Percentiles rank a stretch among this genome's conserved stretches.
Conservation (phyloP, 2,888 invertebrate species). For the Erannis defoliaria region DNA sequence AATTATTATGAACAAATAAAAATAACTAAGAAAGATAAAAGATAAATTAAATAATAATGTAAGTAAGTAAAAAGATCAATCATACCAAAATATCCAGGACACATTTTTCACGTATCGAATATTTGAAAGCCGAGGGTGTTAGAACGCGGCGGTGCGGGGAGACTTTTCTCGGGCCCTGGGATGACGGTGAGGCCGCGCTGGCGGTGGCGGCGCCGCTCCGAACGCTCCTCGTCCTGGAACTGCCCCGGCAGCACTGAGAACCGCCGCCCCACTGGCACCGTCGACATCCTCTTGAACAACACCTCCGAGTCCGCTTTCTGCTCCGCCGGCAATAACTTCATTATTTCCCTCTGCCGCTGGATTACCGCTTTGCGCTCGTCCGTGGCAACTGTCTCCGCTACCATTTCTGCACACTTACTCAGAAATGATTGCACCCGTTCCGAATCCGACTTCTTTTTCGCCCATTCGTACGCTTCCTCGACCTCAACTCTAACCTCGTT, state of each 20-base stretch:
- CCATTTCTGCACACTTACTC: constrained; percentile 74
- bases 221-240: constrained; percentile 51
- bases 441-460: constrained; percentile 73
- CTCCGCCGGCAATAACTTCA: constrained; percentile 67
- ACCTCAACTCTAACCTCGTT: constrained; percentile 78
- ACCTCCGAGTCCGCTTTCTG: constrained; percentile 70
- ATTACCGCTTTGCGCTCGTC: constrained; percentile 75
- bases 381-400: constrained; percentile 61
- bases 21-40: neutral
- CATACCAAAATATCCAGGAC: neutral
- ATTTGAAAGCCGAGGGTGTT: neutral
- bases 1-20: neutral
- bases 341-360: constrained; percentile 69
- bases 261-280: constrained; percentile 70
- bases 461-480: constrained; percentile 76
- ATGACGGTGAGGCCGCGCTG: constrained; percentile 11
- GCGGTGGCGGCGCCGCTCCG: constrained; percentile 52
- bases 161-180: neutral
- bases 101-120: neutral
- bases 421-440: constrained; percentile 76
- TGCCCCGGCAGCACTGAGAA: constrained; percentile 75
- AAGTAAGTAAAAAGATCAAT: neutral
- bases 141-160: neutral
- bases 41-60: neutral
- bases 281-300: constrained; percentile 77